These are phyloP conservation scores for Ceuthmochares aereus DNA, from an alignment of 2,113 vertebrate species.

Conservation along the genomic window DNA sequence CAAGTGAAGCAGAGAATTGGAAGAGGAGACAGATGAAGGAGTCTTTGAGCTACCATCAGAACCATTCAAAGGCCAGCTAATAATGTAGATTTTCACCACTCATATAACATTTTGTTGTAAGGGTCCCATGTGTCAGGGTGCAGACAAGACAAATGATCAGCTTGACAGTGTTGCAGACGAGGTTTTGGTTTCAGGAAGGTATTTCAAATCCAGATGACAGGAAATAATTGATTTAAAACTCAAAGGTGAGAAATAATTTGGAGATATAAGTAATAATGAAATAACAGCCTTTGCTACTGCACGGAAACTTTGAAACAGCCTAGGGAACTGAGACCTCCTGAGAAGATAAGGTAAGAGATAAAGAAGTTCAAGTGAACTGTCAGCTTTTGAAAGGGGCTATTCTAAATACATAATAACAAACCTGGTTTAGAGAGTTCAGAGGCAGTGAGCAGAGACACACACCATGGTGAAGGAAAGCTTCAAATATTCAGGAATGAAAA, in stretches of 20 bases:
- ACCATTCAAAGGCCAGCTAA: not conserved
- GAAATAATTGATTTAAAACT: not conserved
- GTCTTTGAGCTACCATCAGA: not conserved
- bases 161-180: not conserved
- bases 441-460: not conserved
- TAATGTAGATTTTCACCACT: not conserved
- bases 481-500: not conserved
- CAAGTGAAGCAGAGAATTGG: not conserved
- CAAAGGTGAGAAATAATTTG: not conserved
- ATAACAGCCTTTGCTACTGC: not conserved
- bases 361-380: not conserved
- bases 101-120: not conserved
- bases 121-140: not conserved
- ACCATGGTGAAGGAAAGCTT: not conserved
- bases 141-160: not conserved
- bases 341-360: not conserved
- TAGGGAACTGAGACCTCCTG: not conserved
- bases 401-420: not conserved
- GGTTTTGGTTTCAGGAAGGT: not conserved
- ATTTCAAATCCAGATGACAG: not conserved
- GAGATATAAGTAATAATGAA: not conserved
- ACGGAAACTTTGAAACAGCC: not conserved
- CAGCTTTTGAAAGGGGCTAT: not conserved
- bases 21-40: not conserved
- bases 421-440: not conserved